These are phyloP conservation scores for Drosophila nannoptera DNA, from an alignment of 1,140 invertebrate genomes.

Conservation along the genomic window DNA sequence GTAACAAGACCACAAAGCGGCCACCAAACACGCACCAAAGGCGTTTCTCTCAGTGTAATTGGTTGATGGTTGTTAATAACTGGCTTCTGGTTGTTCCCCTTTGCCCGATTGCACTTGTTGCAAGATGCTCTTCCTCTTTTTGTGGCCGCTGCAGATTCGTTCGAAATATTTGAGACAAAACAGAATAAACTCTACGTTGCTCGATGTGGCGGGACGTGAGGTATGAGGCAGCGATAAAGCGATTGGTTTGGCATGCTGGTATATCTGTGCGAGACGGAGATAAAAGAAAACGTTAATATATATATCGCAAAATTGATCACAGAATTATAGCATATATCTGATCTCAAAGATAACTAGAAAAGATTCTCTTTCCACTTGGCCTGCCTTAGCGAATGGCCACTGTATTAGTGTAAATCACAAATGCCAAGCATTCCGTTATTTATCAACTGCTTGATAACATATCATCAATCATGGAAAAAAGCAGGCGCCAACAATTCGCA, in stretches of 20 bases:
- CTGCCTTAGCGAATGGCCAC: background rate
- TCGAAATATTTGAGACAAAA: slow-evolving; percentile 25
- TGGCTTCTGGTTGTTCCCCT: slow-evolving; percentile 5
- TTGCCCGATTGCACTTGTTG: slow-evolving; percentile 7
- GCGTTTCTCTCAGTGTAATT: slow-evolving; percentile 36
- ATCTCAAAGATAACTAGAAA: background rate
- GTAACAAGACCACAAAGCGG: slow-evolving; percentile 66
- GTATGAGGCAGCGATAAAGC: slow-evolving; percentile 23
- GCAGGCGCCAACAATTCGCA: background rate
- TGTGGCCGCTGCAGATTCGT: slow-evolving; percentile 4
- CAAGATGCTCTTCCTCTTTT: background rate
- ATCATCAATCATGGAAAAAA: slow-evolving; percentile 14
- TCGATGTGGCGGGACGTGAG: slow-evolving; percentile 42
- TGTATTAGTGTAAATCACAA: slow-evolving; percentile 23
- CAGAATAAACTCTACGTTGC: slow-evolving; percentile 38
- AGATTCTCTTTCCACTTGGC: background rate
- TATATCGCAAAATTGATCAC: no score
- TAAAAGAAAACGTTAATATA: no score
- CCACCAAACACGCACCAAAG: slow-evolving; percentile 19
- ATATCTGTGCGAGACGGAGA: slow-evolving; percentile 12
- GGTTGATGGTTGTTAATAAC: slow-evolving; percentile 10
- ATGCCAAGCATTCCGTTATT: slow-evolving; percentile 11
- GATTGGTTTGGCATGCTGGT: slow-evolving; percentile 23
- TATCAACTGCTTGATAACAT: slow-evolving; percentile 40
- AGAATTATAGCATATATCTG: background rate